Evolutionary conservation across 1,140 invertebrate species (phyloP).

Genomic region (Calephelis nemesis): DNA sequence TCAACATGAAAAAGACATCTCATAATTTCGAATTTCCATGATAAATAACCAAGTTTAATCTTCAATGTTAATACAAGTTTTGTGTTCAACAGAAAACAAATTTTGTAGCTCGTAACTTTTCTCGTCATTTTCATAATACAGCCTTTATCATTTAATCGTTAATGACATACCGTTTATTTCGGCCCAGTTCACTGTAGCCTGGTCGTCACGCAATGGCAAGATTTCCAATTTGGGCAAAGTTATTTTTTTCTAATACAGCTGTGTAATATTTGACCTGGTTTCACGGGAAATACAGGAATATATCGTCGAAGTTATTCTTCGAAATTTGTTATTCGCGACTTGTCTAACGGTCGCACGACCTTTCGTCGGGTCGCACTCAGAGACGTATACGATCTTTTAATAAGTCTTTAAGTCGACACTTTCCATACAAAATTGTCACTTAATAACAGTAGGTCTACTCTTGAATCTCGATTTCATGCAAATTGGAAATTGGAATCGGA

Average conservation of each 20-base stretch:
- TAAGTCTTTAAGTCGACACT: no score
- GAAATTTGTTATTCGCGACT: not conserved
- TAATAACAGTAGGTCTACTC: no score
- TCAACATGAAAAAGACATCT: not conserved
- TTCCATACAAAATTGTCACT: no score
- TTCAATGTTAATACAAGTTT: constrained; percentile 1
- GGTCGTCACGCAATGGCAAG: constrained; percentile 48
- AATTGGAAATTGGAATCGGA: no score
- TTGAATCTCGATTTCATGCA: no score
- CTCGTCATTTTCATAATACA: constrained; percentile 50
- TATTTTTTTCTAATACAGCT: constrained; percentile 26
- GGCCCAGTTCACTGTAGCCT: constrained; percentile 48
- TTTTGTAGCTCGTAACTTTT: constrained; percentile 22
- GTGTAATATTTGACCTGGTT: not conserved
- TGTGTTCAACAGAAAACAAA: not conserved
- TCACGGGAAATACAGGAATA: not conserved
- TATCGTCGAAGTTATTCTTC: not conserved
- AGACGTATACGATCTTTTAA: no score
- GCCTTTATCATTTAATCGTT: constrained; percentile 60
- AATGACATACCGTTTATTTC: constrained; percentile 49
- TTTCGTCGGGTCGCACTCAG: no score
- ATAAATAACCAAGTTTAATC: not conserved
- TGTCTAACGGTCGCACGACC: no score
- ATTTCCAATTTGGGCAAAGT: constrained; percentile 39
- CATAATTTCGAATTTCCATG: not conserved